Base-by-base conservation (phyloP, 1,140 invertebrate species). In the Paralvinella palmiformis region DNA sequence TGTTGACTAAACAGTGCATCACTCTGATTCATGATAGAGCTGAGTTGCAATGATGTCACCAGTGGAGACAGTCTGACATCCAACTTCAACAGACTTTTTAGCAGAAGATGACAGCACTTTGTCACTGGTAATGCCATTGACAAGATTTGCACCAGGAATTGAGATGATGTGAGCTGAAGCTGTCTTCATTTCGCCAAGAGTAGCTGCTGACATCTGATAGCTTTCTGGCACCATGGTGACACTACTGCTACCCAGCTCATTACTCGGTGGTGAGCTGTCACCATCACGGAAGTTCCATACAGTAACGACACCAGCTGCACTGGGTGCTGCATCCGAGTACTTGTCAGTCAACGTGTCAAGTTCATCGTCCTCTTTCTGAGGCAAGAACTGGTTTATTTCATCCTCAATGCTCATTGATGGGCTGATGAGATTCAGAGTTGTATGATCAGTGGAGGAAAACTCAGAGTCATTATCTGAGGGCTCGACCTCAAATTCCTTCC, bases 41-140 rank as follows among this genome's bases (percentile, higher is more conserved):
- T 81, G 79, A 4, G 78, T 81, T 29, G 79, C 79, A 44, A 80
- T 68, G 59, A 81, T 76, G 41, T 81, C 79, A 6, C 79, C 77
- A n/a, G 79, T 81, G 13, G 77, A 75, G 57, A 81, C 75, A 0
- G 79, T 81, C 64, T 81, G 79, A 66, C 78, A 80, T 4, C 70
- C 73, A 58, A 72, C 65, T 24, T 71, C 67, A 33, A 35, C 62
- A 65, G 41, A 13, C 37, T 10, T 41, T 41, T 41, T 41, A n/a
- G 10, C 37, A 10, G 37, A 41, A n/a, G 37, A 10, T n/a, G 37
- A 41, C 10, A 41, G 10, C n/a, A 13, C 37, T n/a, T 10, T n/a
- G 37, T 13, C 10, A 10, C 37, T 41, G 10, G n/a, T n/a, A 10
- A 13, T 41, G n/a, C 48, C 48, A 27, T 29, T n/a, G 15, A 7